These are phyloP conservation scores for Pimpla rufipes DNA, from an alignment of 2,888 invertebrate genomes.

Conservation along the genomic window DNA sequence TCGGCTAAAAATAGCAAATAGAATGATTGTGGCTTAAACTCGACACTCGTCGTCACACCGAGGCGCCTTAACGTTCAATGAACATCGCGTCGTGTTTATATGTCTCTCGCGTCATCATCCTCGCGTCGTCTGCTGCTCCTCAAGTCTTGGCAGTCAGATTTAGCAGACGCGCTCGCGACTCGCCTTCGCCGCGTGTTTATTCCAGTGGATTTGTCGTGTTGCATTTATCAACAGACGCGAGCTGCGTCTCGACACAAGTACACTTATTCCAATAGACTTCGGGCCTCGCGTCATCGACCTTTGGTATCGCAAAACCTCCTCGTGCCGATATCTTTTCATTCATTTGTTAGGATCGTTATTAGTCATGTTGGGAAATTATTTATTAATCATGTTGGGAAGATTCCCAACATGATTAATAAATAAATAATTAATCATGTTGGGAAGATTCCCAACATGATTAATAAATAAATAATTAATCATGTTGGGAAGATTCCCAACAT, in stretches of 20 bases:
- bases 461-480: too few species aligned
- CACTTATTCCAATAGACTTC: background rate
- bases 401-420: too few species aligned
- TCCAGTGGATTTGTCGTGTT: background rate
- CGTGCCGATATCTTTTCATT: background rate
- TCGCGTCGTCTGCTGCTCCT: background rate
- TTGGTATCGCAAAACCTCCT: background rate
- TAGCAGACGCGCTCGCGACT: background rate
- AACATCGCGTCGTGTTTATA: conserved; percentile 17
- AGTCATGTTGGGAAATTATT: too few species aligned
- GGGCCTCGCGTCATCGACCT: background rate
- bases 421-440: too few species aligned
- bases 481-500: too few species aligned
- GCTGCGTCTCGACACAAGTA: too few species aligned
- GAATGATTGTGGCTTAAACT: conserved; percentile 81
- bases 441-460: too few species aligned
- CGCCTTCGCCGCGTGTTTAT: conserved; percentile 1
- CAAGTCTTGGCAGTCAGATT: background rate
- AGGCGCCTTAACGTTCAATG: conserved; percentile 72
- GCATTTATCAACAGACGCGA: too few species aligned
- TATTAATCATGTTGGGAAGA: too few species aligned
- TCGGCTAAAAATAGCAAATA: conserved; percentile 84
- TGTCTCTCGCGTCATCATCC: background rate
- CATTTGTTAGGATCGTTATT: too few species aligned
- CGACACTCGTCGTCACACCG: conserved; percentile 67